phyloP scores from a whole-genome alignment of 2,113 vertebrate genomes.

The Cinclus mexicanus region DNA sequence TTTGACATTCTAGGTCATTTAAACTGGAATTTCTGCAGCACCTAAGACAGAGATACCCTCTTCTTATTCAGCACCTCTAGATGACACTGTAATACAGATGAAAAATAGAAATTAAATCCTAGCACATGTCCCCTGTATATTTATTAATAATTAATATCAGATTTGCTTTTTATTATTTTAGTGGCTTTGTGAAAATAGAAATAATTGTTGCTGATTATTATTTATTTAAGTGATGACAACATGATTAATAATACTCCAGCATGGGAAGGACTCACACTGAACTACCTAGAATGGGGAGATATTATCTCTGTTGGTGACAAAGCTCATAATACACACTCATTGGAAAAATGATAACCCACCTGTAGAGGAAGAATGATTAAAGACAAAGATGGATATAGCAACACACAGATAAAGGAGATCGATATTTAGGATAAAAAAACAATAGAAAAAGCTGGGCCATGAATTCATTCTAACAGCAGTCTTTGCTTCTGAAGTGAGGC shows the following conservation, averaged over 20 bases:
- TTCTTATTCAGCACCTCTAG: conserved; percentile 43
- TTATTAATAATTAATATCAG: conserved; percentile 55
- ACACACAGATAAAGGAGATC: conserved; percentile 12
- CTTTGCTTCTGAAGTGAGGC: not conserved
- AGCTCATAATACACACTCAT: not conserved
- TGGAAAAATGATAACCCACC: conserved; percentile 57
- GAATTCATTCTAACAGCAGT: not conserved
- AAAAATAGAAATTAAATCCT: conserved; percentile 8
- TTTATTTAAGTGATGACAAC: conserved; percentile 63
- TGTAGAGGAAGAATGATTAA: conserved; percentile 53
- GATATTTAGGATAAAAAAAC: conserved; percentile 30
- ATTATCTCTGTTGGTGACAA: conserved; percentile 63
- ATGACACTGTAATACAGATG: conserved; percentile 56
- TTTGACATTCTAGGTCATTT: not conserved
- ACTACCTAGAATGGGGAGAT: conserved; percentile 18
- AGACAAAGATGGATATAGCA: not conserved
- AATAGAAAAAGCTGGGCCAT: not conserved
- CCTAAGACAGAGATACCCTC: not conserved
- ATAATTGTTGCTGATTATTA: conserved; percentile 62
- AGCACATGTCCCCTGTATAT: not conserved
- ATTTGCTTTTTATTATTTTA: conserved; percentile 60
- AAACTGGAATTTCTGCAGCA: not conserved
- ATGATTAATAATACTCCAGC: conserved; percentile 64
- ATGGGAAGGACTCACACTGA: conserved; percentile 35
- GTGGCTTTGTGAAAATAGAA: conserved; percentile 55